Conservation (phyloP, 30 jellyfish, hydroid and myxozoan species). For the Hydra vulgaris region DNA sequence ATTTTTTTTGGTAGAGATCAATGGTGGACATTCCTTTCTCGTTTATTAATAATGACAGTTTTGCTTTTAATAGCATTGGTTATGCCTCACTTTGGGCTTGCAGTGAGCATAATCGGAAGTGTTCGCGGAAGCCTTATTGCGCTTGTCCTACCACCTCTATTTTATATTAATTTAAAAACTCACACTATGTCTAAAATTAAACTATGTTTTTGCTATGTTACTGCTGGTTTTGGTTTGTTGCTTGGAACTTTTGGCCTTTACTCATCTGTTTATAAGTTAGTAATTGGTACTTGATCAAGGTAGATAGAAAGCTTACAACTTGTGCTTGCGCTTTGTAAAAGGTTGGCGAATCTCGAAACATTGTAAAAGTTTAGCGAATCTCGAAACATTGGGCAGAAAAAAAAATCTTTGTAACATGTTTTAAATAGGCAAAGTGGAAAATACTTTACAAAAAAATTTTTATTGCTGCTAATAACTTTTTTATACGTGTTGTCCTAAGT, state of each 20-base stretch:
- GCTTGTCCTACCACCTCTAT: conserved; percentile 47
- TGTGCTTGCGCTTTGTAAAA: not conserved
- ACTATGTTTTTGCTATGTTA: conserved; percentile 18
- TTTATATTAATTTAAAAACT: conserved; percentile 24
- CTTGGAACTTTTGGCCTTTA: conserved; percentile 32
- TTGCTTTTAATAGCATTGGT: conserved; percentile 44
- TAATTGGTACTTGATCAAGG: not conserved
- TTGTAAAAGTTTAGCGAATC: too few species aligned
- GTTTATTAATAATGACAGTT: conserved; percentile 5
- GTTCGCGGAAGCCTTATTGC: conserved; percentile 60
- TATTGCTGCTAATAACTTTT: too few species aligned
- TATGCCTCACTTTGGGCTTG: conserved; percentile 67
- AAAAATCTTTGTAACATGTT: too few species aligned
- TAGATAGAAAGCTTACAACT: too few species aligned
- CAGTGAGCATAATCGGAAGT: conserved; percentile 72
- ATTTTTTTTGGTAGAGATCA: conserved; percentile 17
- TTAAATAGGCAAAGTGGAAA: too few species aligned
- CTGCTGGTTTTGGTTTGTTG: conserved; percentile 25
- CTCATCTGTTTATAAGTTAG: conserved; percentile 29
- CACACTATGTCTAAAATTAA: not conserved
- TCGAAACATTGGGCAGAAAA: too few species aligned
- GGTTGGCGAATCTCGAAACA: too few species aligned
- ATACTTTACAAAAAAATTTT: too few species aligned
- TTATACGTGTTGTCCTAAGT: too few species aligned
- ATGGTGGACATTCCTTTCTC: conserved; percentile 51